Percentiles rank a stretch among this genome's conserved stretches.
phyloP scores from a whole-genome alignment of 2,888 invertebrate genomes.

The Aphidoletes aphidimyza region DNA sequence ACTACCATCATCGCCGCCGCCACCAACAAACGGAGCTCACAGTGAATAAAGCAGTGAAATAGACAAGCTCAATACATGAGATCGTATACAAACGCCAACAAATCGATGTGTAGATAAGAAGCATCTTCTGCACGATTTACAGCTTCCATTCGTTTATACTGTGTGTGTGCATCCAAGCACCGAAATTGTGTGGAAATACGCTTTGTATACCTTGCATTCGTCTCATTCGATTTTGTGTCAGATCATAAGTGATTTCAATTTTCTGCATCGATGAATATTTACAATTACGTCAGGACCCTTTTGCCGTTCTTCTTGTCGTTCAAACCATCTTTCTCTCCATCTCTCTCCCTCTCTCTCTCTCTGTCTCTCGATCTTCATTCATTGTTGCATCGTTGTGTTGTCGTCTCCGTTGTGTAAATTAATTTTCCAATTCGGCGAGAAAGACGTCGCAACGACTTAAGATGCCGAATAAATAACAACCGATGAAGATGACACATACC shows the following conservation, averaged over 20 bases:
- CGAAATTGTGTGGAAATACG: not conserved
- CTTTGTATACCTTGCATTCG: slow-evolving; percentile 26
- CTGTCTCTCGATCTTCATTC: not conserved
- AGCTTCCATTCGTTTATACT: not conserved
- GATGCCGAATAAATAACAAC: slow-evolving; percentile 25
- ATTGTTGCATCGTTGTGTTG: not conserved
- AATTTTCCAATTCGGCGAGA: slow-evolving; percentile 46
- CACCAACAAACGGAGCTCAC: not conserved
- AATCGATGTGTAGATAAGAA: slow-evolving; percentile 43
- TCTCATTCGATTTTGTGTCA: slow-evolving; percentile 51
- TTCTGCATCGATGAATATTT: slow-evolving; percentile 55
- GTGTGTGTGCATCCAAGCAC: not conserved
- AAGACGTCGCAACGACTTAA: slow-evolving; percentile 48
- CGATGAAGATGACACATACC: slow-evolving; percentile 53
- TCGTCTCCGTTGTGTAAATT: slow-evolving; percentile 48
- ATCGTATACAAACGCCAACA: not conserved
- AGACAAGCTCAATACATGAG: too few species aligned
- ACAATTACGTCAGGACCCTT: slow-evolving; percentile 54
- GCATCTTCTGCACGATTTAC: slow-evolving; percentile 52
- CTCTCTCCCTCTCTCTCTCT: not conserved
- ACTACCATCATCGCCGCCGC: not conserved
- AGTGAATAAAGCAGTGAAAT: slow-evolving; percentile 7
- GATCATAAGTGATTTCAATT: slow-evolving; percentile 55
- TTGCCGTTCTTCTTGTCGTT: not conserved
- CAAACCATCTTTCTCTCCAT: not conserved